These are phyloP conservation scores for Helleia helle DNA, from an alignment of 2,888 invertebrate genomes.

Conservation along the genomic window DNA sequence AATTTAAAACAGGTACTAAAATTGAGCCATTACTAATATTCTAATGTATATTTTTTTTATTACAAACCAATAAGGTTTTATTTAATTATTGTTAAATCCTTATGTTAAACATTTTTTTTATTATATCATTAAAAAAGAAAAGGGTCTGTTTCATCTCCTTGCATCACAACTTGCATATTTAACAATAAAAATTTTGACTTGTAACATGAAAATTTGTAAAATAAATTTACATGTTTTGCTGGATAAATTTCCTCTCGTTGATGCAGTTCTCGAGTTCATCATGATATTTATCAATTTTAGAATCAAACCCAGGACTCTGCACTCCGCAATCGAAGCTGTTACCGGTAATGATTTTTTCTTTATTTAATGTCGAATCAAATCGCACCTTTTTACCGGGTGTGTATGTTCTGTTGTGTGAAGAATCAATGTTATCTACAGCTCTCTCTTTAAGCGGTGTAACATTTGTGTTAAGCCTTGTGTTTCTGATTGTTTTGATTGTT, in stretches of 20 bases:
- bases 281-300: constrained; percentile 62
- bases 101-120: too few relatives aligned
- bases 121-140: too few relatives aligned
- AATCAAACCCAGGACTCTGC: constrained; percentile 60
- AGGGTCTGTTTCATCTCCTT: too few relatives aligned
- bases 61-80: too few relatives aligned
- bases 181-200: not conserved
- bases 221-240: constrained; percentile 58
- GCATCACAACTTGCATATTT: too few relatives aligned
- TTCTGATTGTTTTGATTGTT: constrained; percentile 56
- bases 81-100: too few relatives aligned
- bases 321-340: constrained; percentile 61
- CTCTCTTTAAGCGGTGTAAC: constrained; percentile 54
- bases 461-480: constrained; percentile 57
- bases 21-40: too few relatives aligned
- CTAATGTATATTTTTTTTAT: too few relatives aligned
- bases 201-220: not conserved
- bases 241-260: constrained; percentile 61
- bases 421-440: constrained; percentile 35
- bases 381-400: constrained; percentile 62
- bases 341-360: constrained; percentile 62
- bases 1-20: too few relatives aligned
- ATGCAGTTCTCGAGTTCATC: constrained; percentile 69
- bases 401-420: constrained; percentile 41
- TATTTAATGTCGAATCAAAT: constrained; percentile 63